These are phyloP conservation scores for Pheosia gnoma DNA, from an alignment of 2,888 invertebrate species.

Conservation along the genomic window DNA sequence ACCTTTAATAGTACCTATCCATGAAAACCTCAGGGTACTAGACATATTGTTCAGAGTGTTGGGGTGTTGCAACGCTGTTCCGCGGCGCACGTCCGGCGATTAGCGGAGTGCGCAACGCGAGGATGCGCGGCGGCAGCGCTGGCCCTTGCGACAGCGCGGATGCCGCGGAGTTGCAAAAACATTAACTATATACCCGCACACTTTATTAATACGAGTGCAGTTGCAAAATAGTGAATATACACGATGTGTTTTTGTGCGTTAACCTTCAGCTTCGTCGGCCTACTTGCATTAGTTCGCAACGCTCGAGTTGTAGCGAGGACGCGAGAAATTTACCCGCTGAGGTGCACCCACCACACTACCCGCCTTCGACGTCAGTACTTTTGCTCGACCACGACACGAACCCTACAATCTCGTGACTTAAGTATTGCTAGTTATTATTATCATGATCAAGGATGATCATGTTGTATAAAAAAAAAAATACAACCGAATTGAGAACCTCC, in stretches of 20 bases:
- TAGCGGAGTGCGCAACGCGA: constrained; percentile 74
- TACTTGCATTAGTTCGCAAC: constrained; percentile 77
- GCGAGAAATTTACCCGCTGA: constrained; percentile 55
- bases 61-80: constrained; percentile 71
- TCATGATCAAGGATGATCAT: too few species aligned
- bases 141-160: constrained; percentile 80
- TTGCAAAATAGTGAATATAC: constrained; percentile 78
- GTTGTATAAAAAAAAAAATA: too few species aligned
- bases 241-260: constrained; percentile 72
- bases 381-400: neutral
- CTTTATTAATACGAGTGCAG: constrained; percentile 78
- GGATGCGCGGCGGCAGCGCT: constrained; percentile 67
- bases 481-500: too few species aligned
- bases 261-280: constrained; percentile 77
- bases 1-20: constrained; percentile 42
- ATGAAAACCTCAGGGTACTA: constrained; percentile 50
- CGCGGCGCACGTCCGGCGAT: constrained; percentile 78
- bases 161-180: constrained; percentile 74
- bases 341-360: constrained; percentile 17
- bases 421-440: neutral
- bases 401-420: neutral
- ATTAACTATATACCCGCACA: constrained; percentile 63
- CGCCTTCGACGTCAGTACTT: neutral
- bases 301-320: constrained; percentile 77
- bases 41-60: constrained; percentile 45